Base-by-base conservation (phyloP, 2,797 vertebrate genomes). In the Anabacerthia variegaticeps region DNA sequence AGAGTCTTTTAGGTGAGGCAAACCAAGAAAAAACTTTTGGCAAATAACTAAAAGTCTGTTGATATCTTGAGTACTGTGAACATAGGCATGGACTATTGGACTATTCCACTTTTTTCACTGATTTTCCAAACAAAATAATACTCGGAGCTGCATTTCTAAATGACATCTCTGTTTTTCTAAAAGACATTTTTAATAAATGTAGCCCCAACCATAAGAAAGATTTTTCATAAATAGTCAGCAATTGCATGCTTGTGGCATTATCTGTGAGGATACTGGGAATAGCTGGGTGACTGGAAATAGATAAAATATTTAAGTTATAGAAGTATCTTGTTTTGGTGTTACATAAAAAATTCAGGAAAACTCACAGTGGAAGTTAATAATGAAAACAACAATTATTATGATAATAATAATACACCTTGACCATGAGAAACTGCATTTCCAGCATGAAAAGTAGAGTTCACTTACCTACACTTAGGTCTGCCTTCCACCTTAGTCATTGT, bases 71-170 rank as follows among this genome's bases (percentile, higher is more conserved):
- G 41, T 63, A 81, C 72, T 13, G 16, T 48, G 4, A 10, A 44
- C 0, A 0, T 10, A 55, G 4, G 2, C 8, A 0, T 8, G 37
- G 32, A 8, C 6, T 69, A 6, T 34, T 74, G 24, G 14, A 27
- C 8, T 46, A 12, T 39, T 82, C 58, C 3, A 28, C 2, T 32
- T 56, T 71, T 82, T 65, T 37, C 13, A n/a, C 11, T n/a, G 34
- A 37, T 5, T 71, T 81, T 62, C 12, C 11, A 58, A 73, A 34
- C 3, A 75, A 61, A 63, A 36, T 54, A 5, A 19, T 23, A 32
- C 0, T 46, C 28, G 34, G 27, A 81, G 8, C 5, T 52, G 18
- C 4, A 44, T 48, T 78, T 81, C n/a, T n/a, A 54, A 49, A 39
- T 21, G 8, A 0, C 4, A 34, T 61, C 34, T 71, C 15, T 5